Evolutionary conservation across 1,140 invertebrate genomes (phyloP).

Genomic region (Trichoplusia ni): DNA sequence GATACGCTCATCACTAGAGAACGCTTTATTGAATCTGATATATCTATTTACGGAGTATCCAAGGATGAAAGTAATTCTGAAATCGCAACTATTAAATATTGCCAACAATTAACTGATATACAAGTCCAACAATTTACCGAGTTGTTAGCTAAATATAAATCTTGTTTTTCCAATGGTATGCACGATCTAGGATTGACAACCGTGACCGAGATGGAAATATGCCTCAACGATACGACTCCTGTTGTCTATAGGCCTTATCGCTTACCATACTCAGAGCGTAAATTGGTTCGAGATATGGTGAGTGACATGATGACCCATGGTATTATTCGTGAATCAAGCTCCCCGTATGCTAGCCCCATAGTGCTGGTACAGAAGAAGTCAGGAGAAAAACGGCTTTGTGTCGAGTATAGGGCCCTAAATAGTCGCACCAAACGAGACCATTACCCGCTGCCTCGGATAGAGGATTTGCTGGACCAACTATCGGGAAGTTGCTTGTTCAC

Average conservation of each 20-base stretch:
- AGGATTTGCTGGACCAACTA: constrained; percentile 16
- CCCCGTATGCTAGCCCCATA: constrained; percentile 23
- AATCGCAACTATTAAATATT: background rate
- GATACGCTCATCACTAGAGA: constrained; percentile 25
- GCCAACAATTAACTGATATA: constrained; percentile 15
- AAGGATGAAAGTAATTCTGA: background rate
- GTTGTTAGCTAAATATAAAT: constrained; percentile 9
- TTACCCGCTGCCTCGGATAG: constrained; percentile 15
- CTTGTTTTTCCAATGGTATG: constrained; percentile 28
- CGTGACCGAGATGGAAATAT: constrained; percentile 33
- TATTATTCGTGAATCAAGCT: constrained; percentile 22
- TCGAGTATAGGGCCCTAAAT: constrained; percentile 17
- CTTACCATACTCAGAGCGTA: too few species aligned
- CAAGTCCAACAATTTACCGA: background rate
- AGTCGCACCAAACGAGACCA: constrained; percentile 20
- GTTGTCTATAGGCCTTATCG: too few species aligned
- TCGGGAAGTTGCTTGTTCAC: constrained; percentile 6
- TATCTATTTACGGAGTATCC: background rate
- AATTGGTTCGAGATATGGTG: constrained; percentile 15
- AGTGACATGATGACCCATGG: constrained; percentile 11
- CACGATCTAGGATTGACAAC: constrained; percentile 34
- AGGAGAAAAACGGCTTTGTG: constrained; percentile 17
- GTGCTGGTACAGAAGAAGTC: constrained; percentile 20
- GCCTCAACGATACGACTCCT: too few species aligned
- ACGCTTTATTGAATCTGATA: background rate